A percentile compares a stretch with the other conserved stretches of the same genome.
phyloP scores from a whole-genome alignment of 1,140 invertebrate species.

The Brachionus angularis region DNA sequence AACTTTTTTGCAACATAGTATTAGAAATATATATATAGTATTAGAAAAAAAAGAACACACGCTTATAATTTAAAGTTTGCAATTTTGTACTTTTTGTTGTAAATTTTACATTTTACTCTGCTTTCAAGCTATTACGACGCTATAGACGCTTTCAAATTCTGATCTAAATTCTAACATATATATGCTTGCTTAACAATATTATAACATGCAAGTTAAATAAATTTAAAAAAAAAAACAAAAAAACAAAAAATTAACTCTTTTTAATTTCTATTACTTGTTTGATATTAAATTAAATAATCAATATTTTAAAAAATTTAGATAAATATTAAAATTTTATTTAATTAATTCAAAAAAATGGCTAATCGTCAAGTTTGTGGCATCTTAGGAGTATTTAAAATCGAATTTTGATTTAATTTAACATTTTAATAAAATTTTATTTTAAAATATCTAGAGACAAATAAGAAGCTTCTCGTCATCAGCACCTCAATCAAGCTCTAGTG shows the following conservation, averaged over 20 bases:
- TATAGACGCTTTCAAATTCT: conserved; percentile 35
- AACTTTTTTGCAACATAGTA: too few species aligned
- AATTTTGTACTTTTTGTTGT: too few species aligned
- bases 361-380: conserved; percentile 35
- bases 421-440: neutral
- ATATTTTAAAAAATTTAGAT: too few species aligned
- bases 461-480: conserved; percentile 32
- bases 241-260: too few species aligned
- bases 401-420: neutral
- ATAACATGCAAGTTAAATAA: conserved; percentile 18
- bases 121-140: too few species aligned
- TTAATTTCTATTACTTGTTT: too few species aligned
- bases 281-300: too few species aligned
- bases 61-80: too few species aligned
- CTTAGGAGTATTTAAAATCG: neutral
- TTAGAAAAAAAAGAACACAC: too few species aligned
- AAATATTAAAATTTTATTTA: too few species aligned
- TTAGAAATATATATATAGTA: too few species aligned
- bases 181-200: conserved; percentile 23
- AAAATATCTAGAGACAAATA: conserved; percentile 12
- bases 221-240: conserved; percentile 11
- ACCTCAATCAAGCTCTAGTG: conserved; percentile 9
- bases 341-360: conserved; percentile 13
- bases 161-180: conserved; percentile 22
- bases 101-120: too few species aligned